A percentile compares a stretch with the other conserved stretches of the same genome.
phyloP scores from a whole-genome alignment of 2,888 invertebrate species.

The Dichetophora obliterata region DNA sequence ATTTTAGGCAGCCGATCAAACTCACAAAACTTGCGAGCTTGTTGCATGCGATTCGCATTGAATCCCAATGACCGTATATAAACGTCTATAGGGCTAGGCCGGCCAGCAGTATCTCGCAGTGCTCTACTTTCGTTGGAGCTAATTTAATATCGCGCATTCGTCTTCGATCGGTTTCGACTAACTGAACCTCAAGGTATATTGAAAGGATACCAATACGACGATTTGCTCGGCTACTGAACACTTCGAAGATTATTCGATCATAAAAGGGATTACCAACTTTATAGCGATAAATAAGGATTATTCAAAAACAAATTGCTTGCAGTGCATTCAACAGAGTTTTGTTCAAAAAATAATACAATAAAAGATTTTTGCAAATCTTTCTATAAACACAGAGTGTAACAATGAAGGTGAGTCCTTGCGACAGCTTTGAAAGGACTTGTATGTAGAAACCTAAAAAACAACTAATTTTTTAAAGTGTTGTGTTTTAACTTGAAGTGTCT shows the following conservation, averaged over 20 bases:
- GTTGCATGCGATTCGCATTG: constrained; percentile 52
- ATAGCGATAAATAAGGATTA: neutral
- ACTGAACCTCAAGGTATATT: constrained; percentile 10
- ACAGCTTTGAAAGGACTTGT: constrained; percentile 34
- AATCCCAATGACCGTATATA: constrained; percentile 70
- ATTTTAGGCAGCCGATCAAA: constrained; percentile 38
- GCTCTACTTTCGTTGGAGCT: constrained; percentile 69
- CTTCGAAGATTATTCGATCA: constrained; percentile 40
- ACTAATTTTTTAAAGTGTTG: too few species aligned
- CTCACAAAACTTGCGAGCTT: constrained; percentile 37
- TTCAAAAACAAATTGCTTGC: too few species aligned
- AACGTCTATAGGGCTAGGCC: constrained; percentile 70
- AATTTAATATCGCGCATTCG: constrained; percentile 45
- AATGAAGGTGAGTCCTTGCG: constrained; percentile 56
- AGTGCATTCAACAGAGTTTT: neutral
- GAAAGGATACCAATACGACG: constrained; percentile 18
- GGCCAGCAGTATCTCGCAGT: constrained; percentile 70
- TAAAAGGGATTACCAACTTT: neutral
- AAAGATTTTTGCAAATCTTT: neutral
- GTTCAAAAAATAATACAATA: neutral
- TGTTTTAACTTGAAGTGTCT: too few species aligned
- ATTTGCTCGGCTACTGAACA: constrained; percentile 30
- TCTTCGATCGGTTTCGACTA: constrained; percentile 6
- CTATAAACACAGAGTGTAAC: constrained; percentile 44
- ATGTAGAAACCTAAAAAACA: constrained; percentile 13